Evolutionary conservation across 2,797 vertebrate genomes (phyloP), one percentile per base, ranked within the genome.

Genomic region (Pipistrellus nathusii): DNA sequence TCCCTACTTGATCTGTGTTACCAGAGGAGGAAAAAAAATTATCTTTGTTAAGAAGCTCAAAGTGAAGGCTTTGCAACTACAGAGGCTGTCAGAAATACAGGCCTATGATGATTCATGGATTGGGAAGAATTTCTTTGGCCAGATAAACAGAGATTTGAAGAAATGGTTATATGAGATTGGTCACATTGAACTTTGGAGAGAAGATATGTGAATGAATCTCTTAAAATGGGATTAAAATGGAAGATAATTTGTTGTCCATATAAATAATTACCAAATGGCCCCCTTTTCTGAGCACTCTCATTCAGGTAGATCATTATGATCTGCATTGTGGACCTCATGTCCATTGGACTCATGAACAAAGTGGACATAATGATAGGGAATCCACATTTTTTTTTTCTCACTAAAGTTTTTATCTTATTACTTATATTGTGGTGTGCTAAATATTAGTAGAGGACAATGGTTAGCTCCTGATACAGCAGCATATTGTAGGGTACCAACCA

Each of bases 81-180:
- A 66, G 25, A 86, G 12, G 76, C 57, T 35, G 9, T 88, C 32
- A 86, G 53, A 86, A 88, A 66, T 82, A 71, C 0, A 72, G 14
- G 9, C 81, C 7, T 92, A 15, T 68, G 9, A 11, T 80, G 38
- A 51, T 88, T 84, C 4, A 59, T n/a, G 7, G 89, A 71, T 7
- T 71, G 18, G 32, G 18, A 86, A 59, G 38, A 91, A 89, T 78
- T 88, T 89, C 62, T 94, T 76, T 87, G 53, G 12, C 4, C 41
- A 78, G 7, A 44, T 64, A 15, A 30, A 21, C 5, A 85, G 21
- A 2, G 7, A 66, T 3, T 77, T 20, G 62, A 3, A 95, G 38
- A 85, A 41, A 78, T 77, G 9, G 0, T 73, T 88, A 18, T 35
- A 25, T 35, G 21, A 83, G n/a, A 32, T 53, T 93, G 57, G 48